Conservation (phyloP, 2,888 invertebrate genomes). For the Melieria picta region DNA sequence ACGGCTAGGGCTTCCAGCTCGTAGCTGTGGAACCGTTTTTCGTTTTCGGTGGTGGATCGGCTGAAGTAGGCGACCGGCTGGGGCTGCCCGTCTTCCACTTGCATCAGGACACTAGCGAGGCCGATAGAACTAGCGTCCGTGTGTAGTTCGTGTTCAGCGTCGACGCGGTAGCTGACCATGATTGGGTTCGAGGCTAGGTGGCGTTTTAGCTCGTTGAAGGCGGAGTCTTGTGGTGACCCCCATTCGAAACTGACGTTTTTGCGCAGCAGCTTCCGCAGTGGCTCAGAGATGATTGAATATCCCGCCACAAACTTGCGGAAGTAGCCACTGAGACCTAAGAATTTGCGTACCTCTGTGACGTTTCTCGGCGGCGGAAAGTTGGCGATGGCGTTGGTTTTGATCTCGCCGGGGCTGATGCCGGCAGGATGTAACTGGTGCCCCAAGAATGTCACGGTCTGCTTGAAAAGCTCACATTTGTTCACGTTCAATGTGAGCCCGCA, state of each 20-base stretch:
- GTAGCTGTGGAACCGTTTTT: conserved; percentile 6
- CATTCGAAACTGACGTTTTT: conserved; percentile 15
- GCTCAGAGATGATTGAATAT: conserved; percentile 11
- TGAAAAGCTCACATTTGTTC: conserved; percentile 11
- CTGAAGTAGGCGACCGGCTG: conserved; percentile 6
- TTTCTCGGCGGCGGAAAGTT: not conserved
- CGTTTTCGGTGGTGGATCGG: not conserved
- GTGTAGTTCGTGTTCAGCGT: conserved; percentile 13
- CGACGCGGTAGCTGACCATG: conserved; percentile 13
- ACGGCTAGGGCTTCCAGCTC: conserved; percentile 12
- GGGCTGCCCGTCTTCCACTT: not conserved
- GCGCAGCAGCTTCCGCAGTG: conserved; percentile 7
- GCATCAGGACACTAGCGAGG: conserved; percentile 7
- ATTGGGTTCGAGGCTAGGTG: conserved; percentile 2
- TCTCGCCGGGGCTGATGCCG: not conserved
- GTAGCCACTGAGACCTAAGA: not conserved
- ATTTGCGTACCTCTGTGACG: not conserved
- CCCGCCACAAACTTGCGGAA: conserved; percentile 8
- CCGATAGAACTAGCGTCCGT: conserved; percentile 6
- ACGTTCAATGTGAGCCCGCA: conserved; percentile 20
- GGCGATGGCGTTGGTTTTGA: not conserved
- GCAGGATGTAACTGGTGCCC: conserved; percentile 1
- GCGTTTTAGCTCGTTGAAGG: not conserved
- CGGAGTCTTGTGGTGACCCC: not conserved
- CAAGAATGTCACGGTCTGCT: conserved; percentile 3